A percentile compares a stretch with the other conserved stretches of the same genome.
Conservation (phyloP, 2,888 invertebrate genomes). For the Stegana nigrithorax region DNA sequence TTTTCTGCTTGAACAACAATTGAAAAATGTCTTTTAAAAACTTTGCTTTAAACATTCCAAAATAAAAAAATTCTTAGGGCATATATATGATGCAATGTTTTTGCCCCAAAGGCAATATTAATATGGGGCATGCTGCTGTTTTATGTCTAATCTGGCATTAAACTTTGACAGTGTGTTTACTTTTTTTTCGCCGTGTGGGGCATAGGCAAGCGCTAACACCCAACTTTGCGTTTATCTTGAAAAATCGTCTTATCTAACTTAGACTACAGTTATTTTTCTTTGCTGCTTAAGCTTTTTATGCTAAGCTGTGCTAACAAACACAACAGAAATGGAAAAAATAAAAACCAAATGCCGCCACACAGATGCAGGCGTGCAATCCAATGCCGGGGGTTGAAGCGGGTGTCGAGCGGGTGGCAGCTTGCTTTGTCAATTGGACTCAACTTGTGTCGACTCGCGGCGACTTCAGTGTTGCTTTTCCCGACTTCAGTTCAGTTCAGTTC, state of each 20-base stretch:
- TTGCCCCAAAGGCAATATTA: too few species aligned
- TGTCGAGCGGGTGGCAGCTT: slow-evolving; percentile 33
- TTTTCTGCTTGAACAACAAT: too few species aligned
- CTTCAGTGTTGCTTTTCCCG: slow-evolving; percentile 3
- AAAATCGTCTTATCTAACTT: slow-evolving; percentile 57
- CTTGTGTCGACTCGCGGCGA: not conserved
- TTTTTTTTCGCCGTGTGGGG: too few species aligned
- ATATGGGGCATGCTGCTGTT: too few species aligned
- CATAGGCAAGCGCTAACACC: too few species aligned
- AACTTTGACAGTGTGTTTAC: too few species aligned
- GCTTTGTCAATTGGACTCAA: not conserved
- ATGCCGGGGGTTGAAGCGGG: not conserved
- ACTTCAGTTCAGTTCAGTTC: not conserved
- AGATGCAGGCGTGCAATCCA: slow-evolving; percentile 22
- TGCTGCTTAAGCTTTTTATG: slow-evolving; percentile 10
- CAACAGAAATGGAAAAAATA: slow-evolving; percentile 35
- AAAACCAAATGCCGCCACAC: slow-evolving; percentile 16
- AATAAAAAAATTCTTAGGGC: too few species aligned
- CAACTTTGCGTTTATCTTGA: slow-evolving; percentile 56
- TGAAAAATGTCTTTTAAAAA: too few species aligned
- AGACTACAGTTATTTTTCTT: slow-evolving; percentile 58
- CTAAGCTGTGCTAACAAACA: slow-evolving; percentile 37
- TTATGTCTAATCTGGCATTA: too few species aligned
- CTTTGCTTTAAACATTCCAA: too few species aligned
- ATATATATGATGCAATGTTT: too few species aligned